phyloP scores from a whole-genome alignment of 2,797 vertebrate genomes.

The Hapalemur alaotrensis region DNA sequence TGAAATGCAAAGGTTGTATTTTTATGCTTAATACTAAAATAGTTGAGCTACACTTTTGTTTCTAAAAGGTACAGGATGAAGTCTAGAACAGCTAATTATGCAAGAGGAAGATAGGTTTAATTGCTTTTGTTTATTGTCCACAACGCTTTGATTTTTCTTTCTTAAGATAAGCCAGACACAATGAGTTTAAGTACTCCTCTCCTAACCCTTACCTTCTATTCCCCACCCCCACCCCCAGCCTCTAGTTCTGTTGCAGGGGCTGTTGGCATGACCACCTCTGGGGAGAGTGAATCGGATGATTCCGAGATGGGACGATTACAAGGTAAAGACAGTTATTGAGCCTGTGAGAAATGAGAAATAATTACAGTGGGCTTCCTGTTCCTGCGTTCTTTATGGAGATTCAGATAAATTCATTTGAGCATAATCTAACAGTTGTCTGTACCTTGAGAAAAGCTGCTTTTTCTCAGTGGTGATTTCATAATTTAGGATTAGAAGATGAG shows the following conservation, averaged over 20 bases:
- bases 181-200: constrained; percentile 45
- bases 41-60: not conserved
- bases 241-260: constrained; percentile 99
- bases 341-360: constrained; percentile 14
- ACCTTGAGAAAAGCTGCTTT: not conserved
- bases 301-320: constrained; percentile 99
- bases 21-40: not conserved
- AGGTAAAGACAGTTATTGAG: constrained; percentile 86
- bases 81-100: not conserved
- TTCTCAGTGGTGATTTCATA: not conserved
- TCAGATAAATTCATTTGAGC: constrained; percentile 23
- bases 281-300: constrained; percentile 99
- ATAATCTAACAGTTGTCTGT: not conserved
- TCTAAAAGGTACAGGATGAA: not conserved
- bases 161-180: constrained; percentile 41
- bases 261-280: constrained; percentile 99
- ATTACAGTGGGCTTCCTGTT: not conserved
- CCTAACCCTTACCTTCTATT: constrained; percentile 33
- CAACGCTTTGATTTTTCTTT: constrained; percentile 40
- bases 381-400: constrained; percentile 31
- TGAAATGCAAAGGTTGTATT: not conserved
- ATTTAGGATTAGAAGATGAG: constrained; percentile 47
- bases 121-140: not conserved
- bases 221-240: constrained; percentile 77
- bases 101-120: not conserved